Evolutionary conservation across 2,888 invertebrate genomes (phyloP), one percentile per base, ranked within the genome.

Genomic region (Hypena proboscidalis): DNA sequence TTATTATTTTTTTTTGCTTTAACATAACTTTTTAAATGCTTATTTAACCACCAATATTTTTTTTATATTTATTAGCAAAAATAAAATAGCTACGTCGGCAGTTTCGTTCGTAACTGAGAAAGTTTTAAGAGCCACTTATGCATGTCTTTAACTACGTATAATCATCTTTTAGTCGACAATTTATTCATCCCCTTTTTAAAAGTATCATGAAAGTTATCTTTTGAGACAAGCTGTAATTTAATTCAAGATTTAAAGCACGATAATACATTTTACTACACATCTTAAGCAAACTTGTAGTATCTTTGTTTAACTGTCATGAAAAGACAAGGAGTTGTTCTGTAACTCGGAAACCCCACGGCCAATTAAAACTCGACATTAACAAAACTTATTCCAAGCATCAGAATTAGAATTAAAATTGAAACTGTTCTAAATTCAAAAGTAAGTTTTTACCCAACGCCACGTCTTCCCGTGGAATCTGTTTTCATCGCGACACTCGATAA

Each of bases 401-500:
- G 25, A 43, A 48, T 43, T 41, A 44, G 26, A 48, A 52, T 45
- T 46, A 47, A 34, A 51, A 40, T 33, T 44, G 38, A 54, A 45
- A 44, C 32, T 11, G 20, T 13, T 45, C 13, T 30, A 47, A 44
- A 36, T 25, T 29, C 22, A 17, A 38, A 38, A 42, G 45, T 29
- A 54, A 62, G 46, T 42, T 61, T 59, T 26, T 62, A 48, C 59
- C 64, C 63, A 65, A 56, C 56, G 54, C 57, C 67, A 48, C 58
- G 42, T 70, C 67, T 66, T 58, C 35, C 50, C 39, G 45, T 52
- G 47, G 50, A 67, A 72, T 63, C 66, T 58, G 56, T 49, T 60
- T 65, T 58, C 64, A 63, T 63, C 64, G 63, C 65, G 70, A 65
- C 70, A 77, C 74, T 77, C 73, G 77, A 81, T 80, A 85, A 86